Conservation (phyloP, 2,888 invertebrate genomes). For the Melieria picta region DNA sequence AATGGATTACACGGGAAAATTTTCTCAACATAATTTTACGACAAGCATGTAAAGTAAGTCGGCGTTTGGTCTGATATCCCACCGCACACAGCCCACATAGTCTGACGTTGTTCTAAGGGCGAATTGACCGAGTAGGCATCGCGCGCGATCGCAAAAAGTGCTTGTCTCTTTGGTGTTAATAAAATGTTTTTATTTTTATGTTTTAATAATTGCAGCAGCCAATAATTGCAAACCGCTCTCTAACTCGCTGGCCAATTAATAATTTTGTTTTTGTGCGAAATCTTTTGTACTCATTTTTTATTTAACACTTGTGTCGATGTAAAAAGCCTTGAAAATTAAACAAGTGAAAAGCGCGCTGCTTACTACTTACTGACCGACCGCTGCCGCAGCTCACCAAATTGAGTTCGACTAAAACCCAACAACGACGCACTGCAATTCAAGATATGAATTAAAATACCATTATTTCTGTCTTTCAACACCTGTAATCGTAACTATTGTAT, state of each 20-base stretch:
- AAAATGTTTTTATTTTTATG: neutral
- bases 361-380: slow-evolving; percentile 27
- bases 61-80: no score
- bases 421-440: slow-evolving; percentile 8
- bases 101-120: no score
- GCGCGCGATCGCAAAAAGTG: no score
- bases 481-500: slow-evolving; percentile 38
- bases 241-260: slow-evolving; percentile 9
- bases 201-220: neutral
- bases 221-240: neutral
- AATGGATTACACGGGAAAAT: no score
- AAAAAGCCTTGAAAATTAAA: slow-evolving; percentile 14
- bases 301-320: slow-evolving; percentile 10
- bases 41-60: no score
- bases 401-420: slow-evolving; percentile 21
- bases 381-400: slow-evolving; percentile 25
- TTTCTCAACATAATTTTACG: no score
- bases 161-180: no score
- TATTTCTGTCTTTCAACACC: slow-evolving; percentile 35
- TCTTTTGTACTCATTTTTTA: slow-evolving; percentile 1
- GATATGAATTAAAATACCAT: slow-evolving; percentile 26
- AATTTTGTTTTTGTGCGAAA: slow-evolving; percentile 14
- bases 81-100: no score
- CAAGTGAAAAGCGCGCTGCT: slow-evolving; percentile 2
- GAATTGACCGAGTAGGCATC: no score